phyloP scores from a whole-genome alignment of 2,113 vertebrate genomes.

The Cheilinus undulatus region DNA sequence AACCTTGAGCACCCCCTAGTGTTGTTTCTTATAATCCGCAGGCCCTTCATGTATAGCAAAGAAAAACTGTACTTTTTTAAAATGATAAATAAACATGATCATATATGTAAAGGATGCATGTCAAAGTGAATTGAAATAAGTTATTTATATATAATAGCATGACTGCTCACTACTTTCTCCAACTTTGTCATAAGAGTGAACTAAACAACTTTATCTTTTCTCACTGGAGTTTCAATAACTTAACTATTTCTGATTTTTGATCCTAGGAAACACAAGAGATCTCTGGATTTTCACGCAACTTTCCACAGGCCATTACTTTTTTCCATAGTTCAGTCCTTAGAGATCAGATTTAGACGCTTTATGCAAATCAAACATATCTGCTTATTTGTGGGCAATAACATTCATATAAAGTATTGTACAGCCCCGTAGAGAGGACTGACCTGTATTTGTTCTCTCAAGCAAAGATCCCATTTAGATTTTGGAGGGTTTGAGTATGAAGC shows the following conservation, averaged over 20 bases:
- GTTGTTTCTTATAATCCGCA: conserved; percentile 50
- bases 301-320: not conserved
- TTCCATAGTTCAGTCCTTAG: not conserved
- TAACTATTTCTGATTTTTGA: not conserved
- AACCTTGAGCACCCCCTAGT: conserved; percentile 83
- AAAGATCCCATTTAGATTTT: conserved; percentile 25
- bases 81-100: not conserved
- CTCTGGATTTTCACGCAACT: not conserved
- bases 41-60: not conserved
- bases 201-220: not conserved
- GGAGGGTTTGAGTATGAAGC: conserved; percentile 13
- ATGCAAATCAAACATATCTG: conserved; percentile 8
- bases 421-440: conserved; percentile 27
- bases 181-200: conserved; percentile 1
- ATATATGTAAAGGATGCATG: not conserved
- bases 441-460: conserved; percentile 28
- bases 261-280: not conserved
- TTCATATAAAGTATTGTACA: conserved; percentile 32
- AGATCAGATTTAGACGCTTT: conserved; percentile 12
- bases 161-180: not conserved
- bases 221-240: not conserved
- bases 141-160: too few relatives aligned
- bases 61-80: not conserved
- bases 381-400: conserved; percentile 17
- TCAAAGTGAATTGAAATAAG: conserved; percentile 5